Conservation (phyloP, 2,113 vertebrate genomes). For the Micromys minutus region DNA sequence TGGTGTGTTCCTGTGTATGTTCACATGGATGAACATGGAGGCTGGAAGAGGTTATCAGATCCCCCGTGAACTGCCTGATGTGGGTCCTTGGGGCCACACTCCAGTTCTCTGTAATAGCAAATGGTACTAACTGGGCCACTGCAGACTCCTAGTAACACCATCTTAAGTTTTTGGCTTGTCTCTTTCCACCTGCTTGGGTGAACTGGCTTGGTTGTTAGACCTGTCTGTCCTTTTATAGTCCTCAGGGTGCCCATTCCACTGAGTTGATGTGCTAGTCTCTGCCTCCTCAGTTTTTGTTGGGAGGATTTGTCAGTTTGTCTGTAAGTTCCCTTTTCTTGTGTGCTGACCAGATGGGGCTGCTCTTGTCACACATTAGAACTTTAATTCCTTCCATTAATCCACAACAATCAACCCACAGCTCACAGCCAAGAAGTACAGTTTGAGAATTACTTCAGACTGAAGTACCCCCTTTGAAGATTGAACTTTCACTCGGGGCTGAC, state of each 20-base stretch:
- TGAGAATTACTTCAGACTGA: slow-evolving; percentile 51
- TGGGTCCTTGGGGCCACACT: not conserved
- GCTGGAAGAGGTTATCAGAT: not conserved
- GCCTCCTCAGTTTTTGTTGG: not conserved
- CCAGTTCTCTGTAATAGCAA: not conserved
- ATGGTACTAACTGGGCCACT: not conserved
- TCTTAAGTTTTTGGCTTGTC: not conserved
- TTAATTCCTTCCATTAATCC: not conserved
- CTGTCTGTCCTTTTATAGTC: not conserved
- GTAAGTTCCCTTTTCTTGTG: not conserved
- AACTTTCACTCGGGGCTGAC: not conserved
- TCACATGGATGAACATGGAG: not conserved
- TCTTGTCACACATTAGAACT: not conserved
- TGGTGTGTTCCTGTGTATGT: not conserved
- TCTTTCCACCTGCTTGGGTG: not conserved
- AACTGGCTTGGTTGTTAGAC: not conserved
- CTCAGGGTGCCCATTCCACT: not conserved
- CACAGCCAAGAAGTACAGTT: not conserved
- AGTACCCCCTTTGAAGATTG: not conserved
- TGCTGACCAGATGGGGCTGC: not conserved
- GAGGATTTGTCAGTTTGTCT: not conserved
- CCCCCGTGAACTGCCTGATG: not conserved
- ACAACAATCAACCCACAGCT: slow-evolving; percentile 32
- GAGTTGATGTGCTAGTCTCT: not conserved
- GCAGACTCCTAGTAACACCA: not conserved